Base-by-base conservation (phyloP, 1,140 invertebrate genomes). In the Physella acuta region DNA sequence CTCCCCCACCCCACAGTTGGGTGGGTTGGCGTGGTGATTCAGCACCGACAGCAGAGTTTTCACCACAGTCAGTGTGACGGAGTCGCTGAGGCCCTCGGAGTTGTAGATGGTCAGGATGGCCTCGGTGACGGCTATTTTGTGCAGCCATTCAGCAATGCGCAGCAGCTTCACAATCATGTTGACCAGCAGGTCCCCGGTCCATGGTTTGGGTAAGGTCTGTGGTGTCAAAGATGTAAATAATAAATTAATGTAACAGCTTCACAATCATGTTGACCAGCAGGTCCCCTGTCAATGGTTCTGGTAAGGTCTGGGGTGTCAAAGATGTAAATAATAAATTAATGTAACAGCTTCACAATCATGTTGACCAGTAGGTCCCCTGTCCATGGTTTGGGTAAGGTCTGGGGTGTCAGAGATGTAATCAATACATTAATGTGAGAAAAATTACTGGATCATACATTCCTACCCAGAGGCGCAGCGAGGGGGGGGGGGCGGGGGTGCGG, bases 371-470 rank as follows among this genome's bases (percentile, higher is more conserved):
- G 73, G 52, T 81, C 78, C 11, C 75, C 68, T 0, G 76, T 78
- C 82, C 82, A 84, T 30, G 82, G 82, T 55, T 84, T 83, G 8
- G 81, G 79, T 53, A 82, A 62, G n/a, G 75, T 82, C 82, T 84
- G 71, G n/a, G n/a, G n/a, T n/a, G n/a, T n/a, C n/a, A n/a, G n/a
- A n/a, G n/a, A n/a, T n/a, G n/a, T n/a, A n/a, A n/a, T n/a, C n/a
- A n/a, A n/a, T n/a, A n/a, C n/a, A n/a, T n/a, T n/a, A n/a, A n/a
- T n/a, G 58, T n/a, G 83, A 37, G n/a, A n/a, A n/a, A n/a, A n/a
- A n/a, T n/a, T n/a, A n/a, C n/a, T n/a, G n/a, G n/a, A n/a, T n/a
- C n/a, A n/a, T n/a, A n/a, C n/a, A n/a, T n/a, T n/a, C n/a, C n/a
- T n/a, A n/a, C n/a, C n/a, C n/a, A n/a, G n/a, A n/a, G n/a, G n/a